phyloP scores from a whole-genome alignment of 2,888 invertebrate species.

The Hyppa rectilinea region DNA sequence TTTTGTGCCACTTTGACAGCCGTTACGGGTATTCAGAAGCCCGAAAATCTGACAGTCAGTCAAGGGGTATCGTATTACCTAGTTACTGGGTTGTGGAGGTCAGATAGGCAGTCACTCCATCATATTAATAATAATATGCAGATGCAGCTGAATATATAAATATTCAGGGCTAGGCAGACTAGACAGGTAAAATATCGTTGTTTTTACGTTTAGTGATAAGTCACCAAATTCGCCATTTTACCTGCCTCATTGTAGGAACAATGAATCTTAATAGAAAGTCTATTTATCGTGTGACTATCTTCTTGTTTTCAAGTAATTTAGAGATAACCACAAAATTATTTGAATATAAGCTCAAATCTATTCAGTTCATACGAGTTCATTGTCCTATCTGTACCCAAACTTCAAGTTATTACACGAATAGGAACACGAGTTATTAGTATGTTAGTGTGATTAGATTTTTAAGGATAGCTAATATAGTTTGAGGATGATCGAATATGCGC shows the following conservation, averaged over 20 bases:
- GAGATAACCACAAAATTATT: background rate
- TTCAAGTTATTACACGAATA: constrained; percentile 16
- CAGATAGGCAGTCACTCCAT: too few species aligned
- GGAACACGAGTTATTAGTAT: constrained; percentile 33
- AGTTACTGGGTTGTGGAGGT: too few species aligned
- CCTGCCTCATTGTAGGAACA: background rate
- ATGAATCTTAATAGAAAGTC: background rate
- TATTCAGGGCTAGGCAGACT: too few species aligned
- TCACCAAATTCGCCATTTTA: background rate
- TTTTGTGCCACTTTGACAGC: too few species aligned
- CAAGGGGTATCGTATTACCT: too few species aligned
- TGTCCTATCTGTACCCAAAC: constrained; percentile 6
- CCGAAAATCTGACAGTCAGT: too few species aligned
- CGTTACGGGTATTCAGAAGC: too few species aligned
- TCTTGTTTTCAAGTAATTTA: constrained; percentile 1
- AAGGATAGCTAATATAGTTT: constrained; percentile 5
- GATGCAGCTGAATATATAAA: too few species aligned
- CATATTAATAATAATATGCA: too few species aligned
- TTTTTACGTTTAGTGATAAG: background rate
- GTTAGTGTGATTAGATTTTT: constrained; percentile 17
- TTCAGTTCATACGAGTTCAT: constrained; percentile 26
- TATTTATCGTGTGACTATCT: constrained; percentile 4
- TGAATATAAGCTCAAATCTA: constrained; percentile 8
- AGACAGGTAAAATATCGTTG: background rate
- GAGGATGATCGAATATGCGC: constrained; percentile 5